These are phyloP conservation scores for Solenodon paradoxus DNA, from an alignment of 2,113 vertebrate species.

Conservation along the genomic window DNA sequence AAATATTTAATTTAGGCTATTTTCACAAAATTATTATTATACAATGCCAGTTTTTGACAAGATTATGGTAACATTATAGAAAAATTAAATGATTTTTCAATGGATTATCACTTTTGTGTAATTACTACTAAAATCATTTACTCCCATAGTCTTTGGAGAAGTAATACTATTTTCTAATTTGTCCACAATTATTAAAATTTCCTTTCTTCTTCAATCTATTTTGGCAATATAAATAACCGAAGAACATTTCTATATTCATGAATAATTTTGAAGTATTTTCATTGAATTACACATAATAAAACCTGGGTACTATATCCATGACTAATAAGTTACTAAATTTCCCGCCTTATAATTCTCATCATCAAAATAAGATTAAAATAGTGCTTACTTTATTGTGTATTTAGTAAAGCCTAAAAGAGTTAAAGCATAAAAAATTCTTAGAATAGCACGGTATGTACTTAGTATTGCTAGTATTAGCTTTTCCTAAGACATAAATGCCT, in stretches of 20 bases:
- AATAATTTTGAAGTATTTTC: conserved; percentile 14
- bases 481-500: not conserved
- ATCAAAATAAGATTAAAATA: not conserved
- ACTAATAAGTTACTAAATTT: not conserved
- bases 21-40: not conserved
- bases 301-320: not conserved
- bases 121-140: not conserved
- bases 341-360: not conserved
- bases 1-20: not conserved
- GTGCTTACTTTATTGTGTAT: not conserved
- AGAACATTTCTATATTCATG: not conserved
- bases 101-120: not conserved
- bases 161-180: not conserved
- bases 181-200: not conserved
- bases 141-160: not conserved
- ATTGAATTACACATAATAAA: not conserved
- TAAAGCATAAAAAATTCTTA: not conserved
- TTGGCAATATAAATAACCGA: not conserved
- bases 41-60: not conserved
- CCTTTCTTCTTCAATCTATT: not conserved
- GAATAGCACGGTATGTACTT: not conserved
- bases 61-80: not conserved
- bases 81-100: not conserved
- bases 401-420: not conserved
- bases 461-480: not conserved